Evolutionary conservation across 2,888 invertebrate species (phyloP), one percentile per base, ranked within the genome.

Genomic region (Portevinia maculata): DNA sequence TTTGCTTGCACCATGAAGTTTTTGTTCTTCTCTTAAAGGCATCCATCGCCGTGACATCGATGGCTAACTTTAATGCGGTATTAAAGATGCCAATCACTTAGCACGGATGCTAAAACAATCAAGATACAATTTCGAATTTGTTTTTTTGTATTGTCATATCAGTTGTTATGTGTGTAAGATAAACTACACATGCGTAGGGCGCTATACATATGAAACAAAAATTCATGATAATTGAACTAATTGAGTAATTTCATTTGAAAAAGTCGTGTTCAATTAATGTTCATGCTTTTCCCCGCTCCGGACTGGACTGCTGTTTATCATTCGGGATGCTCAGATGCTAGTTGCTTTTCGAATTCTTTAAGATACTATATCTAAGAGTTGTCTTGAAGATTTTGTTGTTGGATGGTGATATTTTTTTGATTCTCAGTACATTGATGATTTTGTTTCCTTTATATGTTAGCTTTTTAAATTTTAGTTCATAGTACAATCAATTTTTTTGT

Each of bases 221-320:
- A 85, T 84, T 85, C 83, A 85, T 78, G 84, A 85, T 86, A 86
- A 86, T 86, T 85, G 86, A 86, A 85, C 85, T 86, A 86, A 86
- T 86, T 85, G 85, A 86, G 84, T 86, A 86, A 86, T 86, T 86
- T 86, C 85, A 86, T 86, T 86, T 85, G 84, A 85, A 78, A 83
- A 84, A 84, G 84, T 86, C 86, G 85, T 85, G 85, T 86, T 85
- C 85, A 86, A 86, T 85, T 86, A 85, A 86, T 79, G 75, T 84
- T 81, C 71, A 75, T 81, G 69, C 50, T 79, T 84, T 84, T 79
- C 15, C 17, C 17, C 7, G 13, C 19, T 11, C 5, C 11, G 6
- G 8, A 3, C n/a, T 13, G 55, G 28, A 8, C n/a, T 9, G 21
- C 13, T 24, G 28, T 5, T n/a, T 28, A 6, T 15, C 41, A n/a